These are phyloP conservation scores for Drosophila saltans DNA, from an alignment of 1,140 invertebrate species.

Conservation along the genomic window DNA sequence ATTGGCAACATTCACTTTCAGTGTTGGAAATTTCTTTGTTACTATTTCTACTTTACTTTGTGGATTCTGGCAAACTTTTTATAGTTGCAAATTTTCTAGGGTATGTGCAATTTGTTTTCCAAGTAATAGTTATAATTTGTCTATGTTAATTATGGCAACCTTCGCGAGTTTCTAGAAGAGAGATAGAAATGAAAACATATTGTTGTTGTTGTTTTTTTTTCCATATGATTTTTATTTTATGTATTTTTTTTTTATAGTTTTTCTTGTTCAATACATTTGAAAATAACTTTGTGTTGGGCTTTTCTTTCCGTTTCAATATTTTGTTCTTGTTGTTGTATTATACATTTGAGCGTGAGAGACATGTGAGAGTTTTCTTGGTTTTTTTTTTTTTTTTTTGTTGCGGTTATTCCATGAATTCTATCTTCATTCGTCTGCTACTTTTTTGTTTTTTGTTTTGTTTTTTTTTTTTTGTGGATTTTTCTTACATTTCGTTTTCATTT, in stretches of 20 bases:
- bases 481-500: slow-evolving; percentile 18
- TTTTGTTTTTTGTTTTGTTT: slow-evolving; percentile 35
- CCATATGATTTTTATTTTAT: slow-evolving; percentile 70
- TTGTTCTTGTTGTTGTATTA: slow-evolving; percentile 46
- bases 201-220: slow-evolving; percentile 51
- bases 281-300: slow-evolving; percentile 60
- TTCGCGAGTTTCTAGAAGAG: slow-evolving; percentile 1
- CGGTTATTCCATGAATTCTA: slow-evolving; percentile 6
- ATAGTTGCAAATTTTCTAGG: neutral
- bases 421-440: slow-evolving; percentile 1
- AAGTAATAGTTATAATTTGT: slow-evolving; percentile 40
- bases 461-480: slow-evolving; percentile 57
- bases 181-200: slow-evolving; percentile 18
- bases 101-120: neutral
- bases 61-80: neutral
- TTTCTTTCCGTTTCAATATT: slow-evolving; percentile 62
- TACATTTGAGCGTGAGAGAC: slow-evolving; percentile 73
- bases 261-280: slow-evolving; percentile 64
- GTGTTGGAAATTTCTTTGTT: too few species aligned
- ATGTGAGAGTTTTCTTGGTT: slow-evolving; percentile 67
- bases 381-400: slow-evolving; percentile 38
- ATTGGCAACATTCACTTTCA: too few species aligned
- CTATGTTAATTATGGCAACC: slow-evolving; percentile 57
- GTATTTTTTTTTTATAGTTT: slow-evolving; percentile 63
- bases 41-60: neutral